Conservation (phyloP, 2,888 invertebrate species). For the Spilarctia lutea region DNA sequence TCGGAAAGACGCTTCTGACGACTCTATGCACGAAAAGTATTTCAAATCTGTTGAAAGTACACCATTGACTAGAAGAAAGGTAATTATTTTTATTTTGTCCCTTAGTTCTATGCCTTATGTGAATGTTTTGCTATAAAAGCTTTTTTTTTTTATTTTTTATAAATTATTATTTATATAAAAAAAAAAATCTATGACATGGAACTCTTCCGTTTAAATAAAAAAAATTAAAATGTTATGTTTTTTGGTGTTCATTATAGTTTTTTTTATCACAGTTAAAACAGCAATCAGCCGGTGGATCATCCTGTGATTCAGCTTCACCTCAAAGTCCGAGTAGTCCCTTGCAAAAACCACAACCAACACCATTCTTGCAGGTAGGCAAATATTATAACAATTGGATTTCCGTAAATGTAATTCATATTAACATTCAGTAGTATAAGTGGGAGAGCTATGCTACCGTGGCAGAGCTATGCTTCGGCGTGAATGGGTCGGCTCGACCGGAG, state of each 20-base stretch:
- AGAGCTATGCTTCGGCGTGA: too few species aligned
- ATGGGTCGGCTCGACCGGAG: too few species aligned
- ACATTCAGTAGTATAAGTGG: background rate
- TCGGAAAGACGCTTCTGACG: conserved; percentile 89
- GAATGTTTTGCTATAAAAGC: background rate
- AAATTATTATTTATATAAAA: too few species aligned
- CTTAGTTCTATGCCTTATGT: background rate
- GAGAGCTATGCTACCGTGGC: too few species aligned
- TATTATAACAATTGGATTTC: too few species aligned
- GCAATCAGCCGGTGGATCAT: conserved; percentile 82
- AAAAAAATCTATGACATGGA: too few species aligned
- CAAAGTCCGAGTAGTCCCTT: conserved; percentile 88
- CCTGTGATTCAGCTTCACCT: conserved; percentile 87
- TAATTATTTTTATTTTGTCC: conserved; percentile 37
- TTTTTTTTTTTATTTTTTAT: too few species aligned
- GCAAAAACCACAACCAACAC: conserved; percentile 79
- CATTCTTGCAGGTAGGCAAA: conserved; percentile 72
- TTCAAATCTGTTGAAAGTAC: conserved; percentile 91
- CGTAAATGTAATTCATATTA: too few species aligned
- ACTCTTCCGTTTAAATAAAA: too few species aligned
- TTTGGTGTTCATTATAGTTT: background rate
- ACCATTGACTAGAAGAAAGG: conserved; percentile 87
- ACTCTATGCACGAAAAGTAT: conserved; percentile 94
- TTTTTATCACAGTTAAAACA: conserved; percentile 73
- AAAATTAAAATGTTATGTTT: background rate